phyloP scores from a whole-genome alignment of 2,797 vertebrate species.

The Lutra lutra region DNA sequence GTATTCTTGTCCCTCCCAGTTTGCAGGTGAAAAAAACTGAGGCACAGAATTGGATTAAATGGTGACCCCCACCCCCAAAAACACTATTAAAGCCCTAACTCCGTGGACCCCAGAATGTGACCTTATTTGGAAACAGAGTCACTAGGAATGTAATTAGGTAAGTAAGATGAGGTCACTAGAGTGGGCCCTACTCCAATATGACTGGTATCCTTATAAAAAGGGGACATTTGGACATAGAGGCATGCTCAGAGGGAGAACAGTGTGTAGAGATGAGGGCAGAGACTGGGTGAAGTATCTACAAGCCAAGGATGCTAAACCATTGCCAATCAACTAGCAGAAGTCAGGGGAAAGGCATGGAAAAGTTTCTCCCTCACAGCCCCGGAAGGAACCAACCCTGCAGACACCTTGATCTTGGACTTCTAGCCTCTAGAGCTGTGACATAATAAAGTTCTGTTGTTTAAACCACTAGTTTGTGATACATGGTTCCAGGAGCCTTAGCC shows the following conservation, averaged over 20 bases:
- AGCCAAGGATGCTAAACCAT: neutral
- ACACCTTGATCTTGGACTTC: neutral
- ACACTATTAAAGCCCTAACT: neutral
- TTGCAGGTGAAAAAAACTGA: constrained; percentile 16
- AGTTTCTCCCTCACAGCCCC: neutral
- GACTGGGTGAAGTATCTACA: neutral
- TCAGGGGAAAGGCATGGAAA: neutral
- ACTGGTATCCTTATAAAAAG: neutral
- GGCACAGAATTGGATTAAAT: neutral
- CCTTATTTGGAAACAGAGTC: neutral
- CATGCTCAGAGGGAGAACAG: neutral
- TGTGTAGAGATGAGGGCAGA: neutral
- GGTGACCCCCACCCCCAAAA: neutral
- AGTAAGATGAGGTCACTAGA: neutral
- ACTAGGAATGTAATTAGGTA: neutral
- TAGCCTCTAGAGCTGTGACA: neutral
- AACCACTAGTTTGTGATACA: neutral
- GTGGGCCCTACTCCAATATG: neutral
- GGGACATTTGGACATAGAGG: neutral
- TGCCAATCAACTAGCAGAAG: neutral
- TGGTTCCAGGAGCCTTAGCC: neutral
- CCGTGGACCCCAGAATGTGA: neutral
- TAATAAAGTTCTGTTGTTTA: neutral
- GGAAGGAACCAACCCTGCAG: neutral
- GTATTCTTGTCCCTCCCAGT: neutral